phyloP scores from a whole-genome alignment of 2,113 vertebrate species.

The Leptobrachium leishanense region DNA sequence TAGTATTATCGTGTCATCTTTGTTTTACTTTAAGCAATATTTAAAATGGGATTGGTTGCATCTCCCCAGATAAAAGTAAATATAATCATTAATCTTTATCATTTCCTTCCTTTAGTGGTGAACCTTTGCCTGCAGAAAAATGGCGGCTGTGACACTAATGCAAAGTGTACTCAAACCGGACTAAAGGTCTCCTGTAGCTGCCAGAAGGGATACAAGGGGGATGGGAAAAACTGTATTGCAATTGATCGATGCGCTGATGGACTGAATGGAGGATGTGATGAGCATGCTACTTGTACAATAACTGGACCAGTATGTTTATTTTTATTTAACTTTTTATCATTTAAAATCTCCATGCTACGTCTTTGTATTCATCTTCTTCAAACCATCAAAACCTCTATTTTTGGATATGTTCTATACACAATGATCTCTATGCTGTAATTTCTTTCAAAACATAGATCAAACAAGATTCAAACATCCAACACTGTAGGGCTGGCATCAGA shows the following conservation, averaged over 20 bases:
- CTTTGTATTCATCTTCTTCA: too few relatives aligned
- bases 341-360: not conserved
- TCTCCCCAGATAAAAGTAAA: too few relatives aligned
- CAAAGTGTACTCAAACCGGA: constrained; percentile 74
- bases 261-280: constrained; percentile 82
- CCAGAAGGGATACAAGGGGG: constrained; percentile 76
- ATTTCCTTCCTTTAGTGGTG: constrained; percentile 64
- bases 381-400: too few relatives aligned
- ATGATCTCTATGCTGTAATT: too few relatives aligned
- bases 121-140: constrained; percentile 83
- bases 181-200: constrained; percentile 81
- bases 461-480: too few relatives aligned
- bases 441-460: too few relatives aligned
- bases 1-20: too few relatives aligned
- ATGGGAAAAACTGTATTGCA: constrained; percentile 76
- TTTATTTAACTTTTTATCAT: constrained; percentile 38
- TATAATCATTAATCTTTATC: not conserved
- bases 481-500: too few relatives aligned
- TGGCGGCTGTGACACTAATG: constrained; percentile 78
- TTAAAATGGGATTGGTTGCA: too few relatives aligned
- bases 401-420: too few relatives aligned
- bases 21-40: too few relatives aligned
- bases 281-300: constrained; percentile 88
- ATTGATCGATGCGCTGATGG: constrained; percentile 75
- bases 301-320: constrained; percentile 76